Conservation (phyloP, 2,113 vertebrate species). For the Hippocampus comes region DNA sequence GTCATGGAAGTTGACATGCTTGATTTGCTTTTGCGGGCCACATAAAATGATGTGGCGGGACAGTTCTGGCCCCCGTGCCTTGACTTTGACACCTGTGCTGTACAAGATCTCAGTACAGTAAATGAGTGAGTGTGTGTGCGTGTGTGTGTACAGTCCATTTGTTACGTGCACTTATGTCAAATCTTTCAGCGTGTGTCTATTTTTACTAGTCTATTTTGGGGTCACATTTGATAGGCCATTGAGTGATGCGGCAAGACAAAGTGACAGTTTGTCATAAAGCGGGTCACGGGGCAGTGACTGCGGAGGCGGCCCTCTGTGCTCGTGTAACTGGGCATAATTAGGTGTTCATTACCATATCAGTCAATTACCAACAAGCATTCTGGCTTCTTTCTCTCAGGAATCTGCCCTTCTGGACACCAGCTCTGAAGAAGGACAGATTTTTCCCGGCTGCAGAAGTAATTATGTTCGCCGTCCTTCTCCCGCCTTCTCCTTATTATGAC, state of each 20-base stretch:
- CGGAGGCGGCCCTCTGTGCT: constrained; percentile 56
- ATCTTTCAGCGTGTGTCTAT: constrained; percentile 24
- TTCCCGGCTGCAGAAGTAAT: constrained; percentile 64
- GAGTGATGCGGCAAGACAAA: constrained; percentile 67
- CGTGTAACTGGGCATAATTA: constrained; percentile 70
- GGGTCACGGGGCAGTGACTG: constrained; percentile 68
- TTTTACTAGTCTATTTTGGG: constrained; percentile 63
- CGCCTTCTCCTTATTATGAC: constrained; percentile 65
- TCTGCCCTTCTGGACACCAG: constrained; percentile 75
- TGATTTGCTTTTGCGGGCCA: too few species aligned
- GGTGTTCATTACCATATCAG: constrained; percentile 76
- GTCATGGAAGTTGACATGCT: too few species aligned
- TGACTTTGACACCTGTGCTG: too few species aligned
- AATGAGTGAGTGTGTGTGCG: constrained; percentile 20
- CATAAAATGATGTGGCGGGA: too few species aligned
- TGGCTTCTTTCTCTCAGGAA: constrained; percentile 77
- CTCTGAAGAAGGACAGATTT: constrained; percentile 59
- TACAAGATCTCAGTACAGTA: not conserved
- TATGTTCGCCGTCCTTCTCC: constrained; percentile 61
- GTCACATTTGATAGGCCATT: constrained; percentile 73
- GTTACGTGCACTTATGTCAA: constrained; percentile 16
- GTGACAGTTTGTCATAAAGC: constrained; percentile 78
- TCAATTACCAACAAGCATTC: constrained; percentile 71
- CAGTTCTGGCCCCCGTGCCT: too few species aligned
- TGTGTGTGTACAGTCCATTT: constrained; percentile 15